Evolutionary conservation across 2,888 invertebrate species (phyloP), one percentile per base, ranked within the genome.

Genomic region (Argyresthia goedartella): DNA sequence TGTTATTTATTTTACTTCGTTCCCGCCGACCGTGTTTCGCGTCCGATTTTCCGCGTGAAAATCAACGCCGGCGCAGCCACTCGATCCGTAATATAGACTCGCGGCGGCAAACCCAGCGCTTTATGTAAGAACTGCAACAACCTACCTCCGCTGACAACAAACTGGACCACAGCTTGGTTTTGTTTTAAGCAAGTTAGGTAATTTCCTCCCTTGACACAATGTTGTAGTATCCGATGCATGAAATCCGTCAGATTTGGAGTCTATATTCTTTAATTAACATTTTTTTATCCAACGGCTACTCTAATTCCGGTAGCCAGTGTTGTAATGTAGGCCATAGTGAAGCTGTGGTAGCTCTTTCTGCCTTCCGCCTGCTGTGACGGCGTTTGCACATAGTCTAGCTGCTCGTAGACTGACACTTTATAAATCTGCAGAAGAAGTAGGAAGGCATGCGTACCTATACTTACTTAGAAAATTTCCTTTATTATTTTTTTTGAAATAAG

Each of bases 111-210:
- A 9, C 60, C 71, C 66, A 13, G 63, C 68, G 67, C 71, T 81
- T 81, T 84, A 85, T 85, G 78, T 76, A 76, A 78, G 73, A 67
- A 71, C 9, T n/a, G 10, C 39, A 11, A 44, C 66, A 73, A 70
- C 71, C 69, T 66, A 64, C 63, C 68, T 71, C 58, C 66, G 70
- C 69, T 39, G 39, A 70, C 63, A 63, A 66, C 67, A 53, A 64
- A 59, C 39, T 39, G 39, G 39, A 39, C 39, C 39, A 62, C 60
- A 62, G 62, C 70, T 72, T 64, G 67, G 3, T 79, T 76, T 80
- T 76, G 71, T 78, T 76, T 75, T 73, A 69, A 59, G 65, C 63
- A 60, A 66, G 74, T 80, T 81, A 79, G 78, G 78, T 81, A 80
- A 82, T 68, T 36, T 36, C 48, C 48, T 48, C 66, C 67, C 66